Percentiles rank a stretch among this genome's conserved stretches.
phyloP scores from a whole-genome alignment of 2,797 vertebrate genomes.

The Anolis apletophallus region DNA sequence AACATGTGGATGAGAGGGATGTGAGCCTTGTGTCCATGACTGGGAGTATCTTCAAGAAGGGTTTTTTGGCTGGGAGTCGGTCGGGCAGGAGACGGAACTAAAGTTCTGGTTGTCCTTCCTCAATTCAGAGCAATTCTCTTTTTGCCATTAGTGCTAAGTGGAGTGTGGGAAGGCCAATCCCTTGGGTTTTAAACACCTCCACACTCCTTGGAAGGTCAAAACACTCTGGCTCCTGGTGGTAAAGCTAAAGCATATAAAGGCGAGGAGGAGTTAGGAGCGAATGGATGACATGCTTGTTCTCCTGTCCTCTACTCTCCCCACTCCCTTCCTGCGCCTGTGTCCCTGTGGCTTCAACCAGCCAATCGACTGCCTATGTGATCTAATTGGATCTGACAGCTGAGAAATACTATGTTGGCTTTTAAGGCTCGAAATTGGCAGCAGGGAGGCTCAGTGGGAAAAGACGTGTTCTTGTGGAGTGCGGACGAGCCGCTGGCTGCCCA shows the following conservation, averaged over 20 bases:
- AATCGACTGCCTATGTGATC: slow-evolving; percentile 40
- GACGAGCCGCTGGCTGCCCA: background rate
- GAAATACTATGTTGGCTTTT: slow-evolving; percentile 54
- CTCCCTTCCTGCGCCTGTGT: background rate
- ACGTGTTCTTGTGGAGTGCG: background rate
- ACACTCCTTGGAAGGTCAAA: slow-evolving; percentile 9
- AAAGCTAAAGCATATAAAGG: slow-evolving; percentile 6
- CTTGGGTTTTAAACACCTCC: background rate
- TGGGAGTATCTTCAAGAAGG: background rate
- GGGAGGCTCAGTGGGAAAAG: background rate
- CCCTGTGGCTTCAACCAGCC: slow-evolving; percentile 27
- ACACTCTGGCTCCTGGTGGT: slow-evolving; percentile 13
- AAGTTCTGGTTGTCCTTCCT: background rate
- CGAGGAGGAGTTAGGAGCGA: background rate
- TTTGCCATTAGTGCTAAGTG: slow-evolving; percentile 4
- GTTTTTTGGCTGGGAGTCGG: background rate
- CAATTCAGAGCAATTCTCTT: background rate
- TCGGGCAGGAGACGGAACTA: background rate
- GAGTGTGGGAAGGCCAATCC: background rate
- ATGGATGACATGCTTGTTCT: background rate
- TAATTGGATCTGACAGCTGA: slow-evolving; percentile 74
- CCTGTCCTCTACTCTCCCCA: background rate
- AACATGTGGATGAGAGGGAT: background rate
- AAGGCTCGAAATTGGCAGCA: slow-evolving; percentile 31
- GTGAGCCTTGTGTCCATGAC: background rate